These are phyloP conservation scores for Listronotus oregonensis DNA, from an alignment of 1,140 invertebrate genomes.

Conservation along the genomic window DNA sequence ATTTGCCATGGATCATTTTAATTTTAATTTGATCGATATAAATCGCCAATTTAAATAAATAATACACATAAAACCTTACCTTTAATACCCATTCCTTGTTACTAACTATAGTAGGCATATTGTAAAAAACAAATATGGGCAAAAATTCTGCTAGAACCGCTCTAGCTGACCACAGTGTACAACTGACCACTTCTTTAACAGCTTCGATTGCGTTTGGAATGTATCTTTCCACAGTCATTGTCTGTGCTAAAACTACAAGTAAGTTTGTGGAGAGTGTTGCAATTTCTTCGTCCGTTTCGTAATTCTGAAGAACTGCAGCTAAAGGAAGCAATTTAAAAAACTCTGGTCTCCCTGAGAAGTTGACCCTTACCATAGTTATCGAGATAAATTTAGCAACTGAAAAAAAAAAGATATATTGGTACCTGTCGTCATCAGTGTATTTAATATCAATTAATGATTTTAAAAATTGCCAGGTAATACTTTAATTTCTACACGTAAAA, in stretches of 20 bases:
- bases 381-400: slow-evolving; percentile 65
- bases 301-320: slow-evolving; percentile 76
- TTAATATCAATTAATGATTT: too few species aligned
- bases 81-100: slow-evolving; percentile 60
- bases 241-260: slow-evolving; percentile 68
- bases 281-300: slow-evolving; percentile 82
- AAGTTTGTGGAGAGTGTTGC: slow-evolving; percentile 68
- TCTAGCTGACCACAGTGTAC: slow-evolving; percentile 79
- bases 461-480: too few species aligned
- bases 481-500: too few species aligned
- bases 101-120: slow-evolving; percentile 74
- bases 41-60: background rate
- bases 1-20: background rate
- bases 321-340: slow-evolving; percentile 69
- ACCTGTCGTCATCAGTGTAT: too few species aligned
- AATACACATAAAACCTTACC: slow-evolving; percentile 47
- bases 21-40: background rate
- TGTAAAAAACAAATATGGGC: slow-evolving; percentile 83
- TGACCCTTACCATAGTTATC: slow-evolving; percentile 58
- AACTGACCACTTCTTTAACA: slow-evolving; percentile 58
- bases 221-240: slow-evolving; percentile 59
- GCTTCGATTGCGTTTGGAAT: slow-evolving; percentile 62
- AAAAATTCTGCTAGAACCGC: slow-evolving; percentile 74
- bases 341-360: slow-evolving; percentile 59
- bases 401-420: slow-evolving; percentile 39